phyloP scores from a whole-genome alignment of 1,140 invertebrate genomes.

The Calephelis virginiensis region DNA sequence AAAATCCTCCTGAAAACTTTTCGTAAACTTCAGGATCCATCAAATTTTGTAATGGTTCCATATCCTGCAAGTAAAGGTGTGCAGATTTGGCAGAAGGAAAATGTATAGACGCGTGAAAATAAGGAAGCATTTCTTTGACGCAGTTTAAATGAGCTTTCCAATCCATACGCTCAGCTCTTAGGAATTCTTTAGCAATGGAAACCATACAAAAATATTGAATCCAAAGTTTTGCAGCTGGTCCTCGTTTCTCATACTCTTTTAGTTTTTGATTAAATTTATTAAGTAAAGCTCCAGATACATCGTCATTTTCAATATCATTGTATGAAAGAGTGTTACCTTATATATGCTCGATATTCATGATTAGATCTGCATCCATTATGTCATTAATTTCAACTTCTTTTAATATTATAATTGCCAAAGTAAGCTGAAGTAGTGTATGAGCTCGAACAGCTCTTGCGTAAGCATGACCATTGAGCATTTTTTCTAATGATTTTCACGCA shows the following conservation, averaged over 20 bases:
- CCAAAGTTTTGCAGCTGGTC: constrained; percentile 56
- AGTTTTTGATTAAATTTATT: constrained; percentile 48
- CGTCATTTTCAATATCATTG: constrained; percentile 42
- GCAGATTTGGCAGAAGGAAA: constrained; percentile 51
- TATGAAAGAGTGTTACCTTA: constrained; percentile 33
- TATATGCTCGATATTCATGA: constrained; percentile 36
- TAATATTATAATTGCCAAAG: constrained; percentile 46
- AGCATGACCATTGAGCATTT: constrained; percentile 53
- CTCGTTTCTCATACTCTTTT: constrained; percentile 37
- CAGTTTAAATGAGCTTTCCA: constrained; percentile 57
- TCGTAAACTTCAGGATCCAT: constrained; percentile 51
- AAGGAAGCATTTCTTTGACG: constrained; percentile 65
- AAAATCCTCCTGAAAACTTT: constrained; percentile 63
- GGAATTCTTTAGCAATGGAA: constrained; percentile 47
- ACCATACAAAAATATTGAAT: constrained; percentile 59
- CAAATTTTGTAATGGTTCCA: constrained; percentile 40
- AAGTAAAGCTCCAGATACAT: constrained; percentile 46
- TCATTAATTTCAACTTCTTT: constrained; percentile 41
- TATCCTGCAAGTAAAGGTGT: constrained; percentile 62
- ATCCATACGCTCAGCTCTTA: constrained; percentile 58
- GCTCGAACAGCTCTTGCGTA: constrained; percentile 48
- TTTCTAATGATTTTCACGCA: constrained; percentile 50
- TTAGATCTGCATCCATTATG: constrained; percentile 43
- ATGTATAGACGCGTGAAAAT: constrained; percentile 56
- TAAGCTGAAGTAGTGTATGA: constrained; percentile 49